phyloP scores from a whole-genome alignment of 1,140 invertebrate genomes.

The Protaetia brevitarsis region DNA sequence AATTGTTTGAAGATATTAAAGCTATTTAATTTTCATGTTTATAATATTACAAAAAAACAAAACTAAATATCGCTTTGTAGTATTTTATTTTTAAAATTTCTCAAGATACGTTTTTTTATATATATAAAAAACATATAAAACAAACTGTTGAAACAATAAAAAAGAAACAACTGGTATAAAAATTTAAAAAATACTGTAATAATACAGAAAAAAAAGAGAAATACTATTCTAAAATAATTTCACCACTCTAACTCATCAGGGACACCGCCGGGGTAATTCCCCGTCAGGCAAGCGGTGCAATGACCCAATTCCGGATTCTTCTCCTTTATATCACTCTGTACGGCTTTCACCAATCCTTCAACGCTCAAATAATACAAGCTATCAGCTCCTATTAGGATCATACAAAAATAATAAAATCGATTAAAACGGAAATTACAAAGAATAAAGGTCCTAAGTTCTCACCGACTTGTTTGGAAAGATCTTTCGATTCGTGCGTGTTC shows the following conservation, averaged over 20 bases:
- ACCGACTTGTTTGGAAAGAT: slow-evolving; percentile 81
- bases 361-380: slow-evolving; percentile 90
- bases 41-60: too few species aligned
- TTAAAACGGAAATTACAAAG: not conserved
- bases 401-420: too few species aligned
- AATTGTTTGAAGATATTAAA: too few species aligned
- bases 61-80: too few species aligned
- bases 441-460: slow-evolving; percentile 42
- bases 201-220: not conserved
- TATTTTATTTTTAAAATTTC: too few species aligned
- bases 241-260: slow-evolving; percentile 76
- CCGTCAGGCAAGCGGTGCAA: slow-evolving; percentile 80
- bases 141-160: too few species aligned
- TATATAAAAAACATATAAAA: too few species aligned
- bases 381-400: slow-evolving; percentile 70
- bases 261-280: slow-evolving; percentile 76
- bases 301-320: slow-evolving; percentile 63
- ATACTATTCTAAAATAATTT: not conserved
- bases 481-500: slow-evolving; percentile 75
- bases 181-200: not conserved
- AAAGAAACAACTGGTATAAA: too few species aligned
- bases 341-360: slow-evolving; percentile 85
- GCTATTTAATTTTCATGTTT: too few species aligned
- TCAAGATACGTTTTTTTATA: too few species aligned
- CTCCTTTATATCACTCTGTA: slow-evolving; percentile 71